Evolutionary conservation across 1,140 invertebrate genomes (phyloP), one percentile per base, ranked within the genome.

Genomic region (Subanguina moxae): DNA sequence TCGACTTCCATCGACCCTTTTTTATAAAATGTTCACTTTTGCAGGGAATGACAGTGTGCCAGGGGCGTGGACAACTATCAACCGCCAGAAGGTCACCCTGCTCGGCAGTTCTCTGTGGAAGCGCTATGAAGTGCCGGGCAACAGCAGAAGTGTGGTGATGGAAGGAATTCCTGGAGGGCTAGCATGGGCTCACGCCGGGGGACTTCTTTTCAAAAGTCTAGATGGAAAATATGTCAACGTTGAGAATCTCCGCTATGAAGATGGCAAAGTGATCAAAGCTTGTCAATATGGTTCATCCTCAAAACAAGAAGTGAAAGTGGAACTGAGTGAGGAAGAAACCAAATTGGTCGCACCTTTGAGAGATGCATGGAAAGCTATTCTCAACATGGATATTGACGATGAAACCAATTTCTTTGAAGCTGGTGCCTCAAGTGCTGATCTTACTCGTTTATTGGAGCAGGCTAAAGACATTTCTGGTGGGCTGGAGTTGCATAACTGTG

Each of bases 361-460:
- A 75, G 82, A 84, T 11, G 88, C 94, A 27, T 97, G 94, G 94
- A 86, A 88, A 67, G 87, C 88, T 7, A 95, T 97, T 76, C 84
- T 97, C 0, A 89, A 89, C 71, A 84, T 87, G 0, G 66, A 83
- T 27, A 86, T 96, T 1, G 87, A 89, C 1, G 86, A 89, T 1
- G 86, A 88, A 0, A 92, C 91, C 0, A 92, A 97, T 82, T 96
- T 97, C 83, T 96, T 97, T 83, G 88, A 88, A 13, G 88, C 87
- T 45, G 94, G 94, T 27, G 94, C 90, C 23, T 90, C 92, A 11
- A 96, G 80, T 52, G 78, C 97, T 92, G 93, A 97, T 83, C 92
- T 97, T 9, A 91, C 94, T 0, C 88, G 88, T 86, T 88, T 83
- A 69, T 88, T 97, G 0, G 94, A 96, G 84, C 92, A 96, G 85